Percentiles rank a stretch among this genome's conserved stretches.
These are phyloP conservation scores for Luidia sarsii DNA, from an alignment of 53 echinoderm and acorn worm genomes.

Conservation along the genomic window DNA sequence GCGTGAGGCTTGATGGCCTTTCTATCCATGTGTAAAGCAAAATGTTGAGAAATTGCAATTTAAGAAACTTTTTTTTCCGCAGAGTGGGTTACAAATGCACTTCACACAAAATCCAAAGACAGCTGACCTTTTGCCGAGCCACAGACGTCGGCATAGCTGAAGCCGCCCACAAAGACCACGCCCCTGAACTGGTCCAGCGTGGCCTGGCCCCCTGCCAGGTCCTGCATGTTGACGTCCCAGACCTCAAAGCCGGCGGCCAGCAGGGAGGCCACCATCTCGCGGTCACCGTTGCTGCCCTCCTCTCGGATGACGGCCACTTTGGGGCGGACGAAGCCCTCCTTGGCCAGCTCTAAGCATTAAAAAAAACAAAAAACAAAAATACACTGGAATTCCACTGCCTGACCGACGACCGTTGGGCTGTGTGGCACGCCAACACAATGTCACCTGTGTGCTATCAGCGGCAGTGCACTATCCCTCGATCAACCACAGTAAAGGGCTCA, in stretches of 20 bases:
- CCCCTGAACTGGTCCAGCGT: conserved; percentile 84
- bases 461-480: too few species aligned
- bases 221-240: conserved; percentile 99
- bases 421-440: too few species aligned
- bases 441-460: too few species aligned
- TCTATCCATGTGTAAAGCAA: too few species aligned
- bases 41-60: too few species aligned
- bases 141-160: conserved; percentile 96
- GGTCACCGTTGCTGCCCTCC: conserved; percentile 98
- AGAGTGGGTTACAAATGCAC: too few species aligned
- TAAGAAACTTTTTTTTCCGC: too few species aligned
- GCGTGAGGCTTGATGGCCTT: too few species aligned
- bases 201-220: conserved; percentile 69
- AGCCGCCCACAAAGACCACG: conserved; percentile 96
- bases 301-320: conserved; percentile 95
- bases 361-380: too few species aligned
- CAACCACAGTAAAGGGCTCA: too few species aligned
- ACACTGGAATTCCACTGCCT: too few species aligned
- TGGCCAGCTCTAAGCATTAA: not conserved
- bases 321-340: conserved; percentile 55
- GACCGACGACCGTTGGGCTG: too few species aligned
- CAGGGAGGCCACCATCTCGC: conserved; percentile 93
- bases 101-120: not conserved
- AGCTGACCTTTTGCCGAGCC: conserved; percentile 88
- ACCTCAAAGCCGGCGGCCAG: conserved; percentile 89